Conservation (phyloP, 2,888 invertebrate species). For the Neoscelio sp. region DNA sequence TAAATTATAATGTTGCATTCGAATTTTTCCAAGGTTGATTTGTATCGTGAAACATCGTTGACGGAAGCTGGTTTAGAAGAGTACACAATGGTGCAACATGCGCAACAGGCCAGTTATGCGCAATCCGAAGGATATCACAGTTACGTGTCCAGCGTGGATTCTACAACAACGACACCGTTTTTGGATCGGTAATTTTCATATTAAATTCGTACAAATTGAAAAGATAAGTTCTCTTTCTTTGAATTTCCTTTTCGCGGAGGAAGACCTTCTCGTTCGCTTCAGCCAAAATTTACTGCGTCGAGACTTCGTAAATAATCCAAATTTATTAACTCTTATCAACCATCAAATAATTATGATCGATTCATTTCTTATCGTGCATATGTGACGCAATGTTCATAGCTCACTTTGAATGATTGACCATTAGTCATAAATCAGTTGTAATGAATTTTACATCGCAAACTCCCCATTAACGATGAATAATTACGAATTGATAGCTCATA, state of each 20-base stretch:
- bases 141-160: constrained; percentile 91
- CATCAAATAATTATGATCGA: constrained; percentile 16
- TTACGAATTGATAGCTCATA: constrained; percentile 44
- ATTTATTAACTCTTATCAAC: constrained; percentile 40
- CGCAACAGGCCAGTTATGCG: constrained; percentile 90
- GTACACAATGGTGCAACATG: constrained; percentile 85
- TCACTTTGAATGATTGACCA: constrained; percentile 40
- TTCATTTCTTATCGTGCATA: constrained; percentile 26
- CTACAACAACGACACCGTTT: constrained; percentile 88
- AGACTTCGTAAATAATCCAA: constrained; percentile 5
- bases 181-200: constrained; percentile 87
- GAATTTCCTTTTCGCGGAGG: too few relatives aligned
- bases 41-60: constrained; percentile 80
- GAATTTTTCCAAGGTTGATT: constrained; percentile 76
- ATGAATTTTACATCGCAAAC: constrained; percentile 28
- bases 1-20: constrained; percentile 54
- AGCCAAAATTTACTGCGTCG: not conserved
- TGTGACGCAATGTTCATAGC: constrained; percentile 32
- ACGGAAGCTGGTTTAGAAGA: constrained; percentile 84
- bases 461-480: constrained; percentile 44
- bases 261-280: constrained; percentile 3
- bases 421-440: constrained; percentile 43
- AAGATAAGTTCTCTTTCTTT: too few relatives aligned
- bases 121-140: constrained; percentile 92
- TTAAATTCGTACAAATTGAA: too few relatives aligned